Conservation (phyloP, 2,888 invertebrate genomes). For the Auanema sp. region DNA sequence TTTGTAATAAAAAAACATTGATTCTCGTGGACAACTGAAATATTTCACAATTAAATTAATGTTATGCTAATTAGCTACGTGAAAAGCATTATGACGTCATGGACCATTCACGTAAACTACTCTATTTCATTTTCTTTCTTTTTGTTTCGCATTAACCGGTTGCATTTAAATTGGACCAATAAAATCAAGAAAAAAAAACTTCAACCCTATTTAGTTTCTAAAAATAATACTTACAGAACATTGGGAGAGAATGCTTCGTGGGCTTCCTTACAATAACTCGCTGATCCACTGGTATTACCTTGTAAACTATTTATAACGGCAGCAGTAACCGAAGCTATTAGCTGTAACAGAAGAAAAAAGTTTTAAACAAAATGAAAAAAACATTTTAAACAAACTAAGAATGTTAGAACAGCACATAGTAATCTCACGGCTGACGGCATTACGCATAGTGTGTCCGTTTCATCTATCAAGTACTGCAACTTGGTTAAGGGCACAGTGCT, state of each 20-base stretch:
- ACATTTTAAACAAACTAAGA: no score
- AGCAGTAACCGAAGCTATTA: constrained; percentile 35
- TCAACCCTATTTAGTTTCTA: neutral
- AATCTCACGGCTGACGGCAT: constrained; percentile 46
- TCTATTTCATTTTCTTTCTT: no score
- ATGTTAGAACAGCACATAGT: constrained; percentile 42
- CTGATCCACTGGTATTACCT: constrained; percentile 35
- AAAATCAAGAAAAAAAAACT: neutral
- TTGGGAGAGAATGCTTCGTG: constrained; percentile 27
- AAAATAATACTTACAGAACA: constrained; percentile 27
- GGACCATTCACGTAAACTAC: no score
- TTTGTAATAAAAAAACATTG: constrained; percentile 51
- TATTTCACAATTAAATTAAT: no score
- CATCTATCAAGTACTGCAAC: constrained; percentile 36
- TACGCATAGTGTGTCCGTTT: constrained; percentile 49
- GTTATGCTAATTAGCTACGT: no score
- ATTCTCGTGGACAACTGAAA: constrained; percentile 47
- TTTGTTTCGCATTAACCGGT: no score
- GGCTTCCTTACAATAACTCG: constrained; percentile 39
- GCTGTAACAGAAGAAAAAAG: no score
- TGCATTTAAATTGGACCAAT: neutral
- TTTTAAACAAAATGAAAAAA: no score
- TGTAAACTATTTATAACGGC: constrained; percentile 44
- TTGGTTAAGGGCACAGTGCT: neutral
- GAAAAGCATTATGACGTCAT: no score